These are phyloP conservation scores for Saturnia japonica DNA, from an alignment of 2,888 invertebrate genomes.

Conservation along the genomic window DNA sequence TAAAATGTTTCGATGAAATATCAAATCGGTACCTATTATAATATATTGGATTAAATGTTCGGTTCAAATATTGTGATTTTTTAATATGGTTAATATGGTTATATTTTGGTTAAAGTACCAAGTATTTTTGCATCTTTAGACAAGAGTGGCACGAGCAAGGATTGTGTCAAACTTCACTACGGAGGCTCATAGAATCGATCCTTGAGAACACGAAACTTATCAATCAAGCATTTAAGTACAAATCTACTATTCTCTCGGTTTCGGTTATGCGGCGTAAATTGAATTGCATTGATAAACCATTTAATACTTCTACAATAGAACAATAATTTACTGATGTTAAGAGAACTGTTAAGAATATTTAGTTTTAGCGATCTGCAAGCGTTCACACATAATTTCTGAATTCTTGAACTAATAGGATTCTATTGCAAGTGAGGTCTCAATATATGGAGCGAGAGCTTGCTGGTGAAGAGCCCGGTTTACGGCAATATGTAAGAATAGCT, in stretches of 20 bases:
- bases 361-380: neutral
- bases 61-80: too few relatives aligned
- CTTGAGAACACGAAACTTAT: neutral
- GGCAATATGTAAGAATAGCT: slow-evolving; percentile 53
- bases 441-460: slow-evolving; percentile 67
- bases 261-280: neutral
- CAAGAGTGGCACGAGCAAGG: too few relatives aligned
- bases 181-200: too few relatives aligned
- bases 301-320: neutral
- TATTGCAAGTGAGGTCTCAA: slow-evolving; percentile 27
- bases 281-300: neutral
- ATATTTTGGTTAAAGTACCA: too few relatives aligned
- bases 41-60: too few relatives aligned
- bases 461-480: slow-evolving; percentile 39
- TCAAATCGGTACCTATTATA: neutral
- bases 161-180: too few relatives aligned
- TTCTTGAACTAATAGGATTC: neutral
- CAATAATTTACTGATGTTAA: neutral
- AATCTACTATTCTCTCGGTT: neutral
- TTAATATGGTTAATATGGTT: too few relatives aligned
- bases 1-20: neutral
- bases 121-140: too few relatives aligned
- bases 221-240: neutral
- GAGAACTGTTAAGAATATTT: neutral
- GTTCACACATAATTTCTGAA: neutral